phyloP scores from a whole-genome alignment of 2,113 vertebrate species.

The Podarcis raffonei region DNA sequence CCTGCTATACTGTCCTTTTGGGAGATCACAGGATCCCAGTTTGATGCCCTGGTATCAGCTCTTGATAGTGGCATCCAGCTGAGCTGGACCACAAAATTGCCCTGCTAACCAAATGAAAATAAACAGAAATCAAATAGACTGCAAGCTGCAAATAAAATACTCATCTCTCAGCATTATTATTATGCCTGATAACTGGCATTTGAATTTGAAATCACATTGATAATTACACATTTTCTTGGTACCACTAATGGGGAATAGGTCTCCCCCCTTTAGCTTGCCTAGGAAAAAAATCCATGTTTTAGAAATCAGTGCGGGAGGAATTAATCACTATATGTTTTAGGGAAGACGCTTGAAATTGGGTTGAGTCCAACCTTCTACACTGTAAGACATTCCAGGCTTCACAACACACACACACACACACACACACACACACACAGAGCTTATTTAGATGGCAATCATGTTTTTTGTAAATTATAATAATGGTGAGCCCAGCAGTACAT shows the following conservation, averaged over 20 bases:
- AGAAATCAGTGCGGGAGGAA: constrained; percentile 58
- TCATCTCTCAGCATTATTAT: neutral
- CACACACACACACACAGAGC: neutral
- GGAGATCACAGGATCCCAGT: neutral
- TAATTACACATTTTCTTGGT: constrained; percentile 25
- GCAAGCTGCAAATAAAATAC: neutral
- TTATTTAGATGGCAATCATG: neutral
- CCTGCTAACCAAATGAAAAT: neutral
- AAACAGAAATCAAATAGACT: neutral
- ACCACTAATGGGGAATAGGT: constrained; percentile 9
- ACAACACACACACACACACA: constrained; percentile 21
- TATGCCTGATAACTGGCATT: neutral
- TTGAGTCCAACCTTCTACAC: constrained; percentile 60
- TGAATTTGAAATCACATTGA: neutral
- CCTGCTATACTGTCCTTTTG: neutral
- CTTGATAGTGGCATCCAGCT: neutral
- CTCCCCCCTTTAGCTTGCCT: constrained; percentile 29
- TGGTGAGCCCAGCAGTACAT: constrained; percentile 6
- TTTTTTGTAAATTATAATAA: constrained; percentile 40
- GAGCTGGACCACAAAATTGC: neutral
- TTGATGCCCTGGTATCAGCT: neutral
- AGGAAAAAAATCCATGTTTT: constrained; percentile 47
- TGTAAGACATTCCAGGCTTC: constrained; percentile 63
- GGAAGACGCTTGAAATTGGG: constrained; percentile 59
- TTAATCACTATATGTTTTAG: constrained; percentile 66